phyloP scores from a whole-genome alignment of 2,113 vertebrate species.

The Aegithalos caudatus region DNA sequence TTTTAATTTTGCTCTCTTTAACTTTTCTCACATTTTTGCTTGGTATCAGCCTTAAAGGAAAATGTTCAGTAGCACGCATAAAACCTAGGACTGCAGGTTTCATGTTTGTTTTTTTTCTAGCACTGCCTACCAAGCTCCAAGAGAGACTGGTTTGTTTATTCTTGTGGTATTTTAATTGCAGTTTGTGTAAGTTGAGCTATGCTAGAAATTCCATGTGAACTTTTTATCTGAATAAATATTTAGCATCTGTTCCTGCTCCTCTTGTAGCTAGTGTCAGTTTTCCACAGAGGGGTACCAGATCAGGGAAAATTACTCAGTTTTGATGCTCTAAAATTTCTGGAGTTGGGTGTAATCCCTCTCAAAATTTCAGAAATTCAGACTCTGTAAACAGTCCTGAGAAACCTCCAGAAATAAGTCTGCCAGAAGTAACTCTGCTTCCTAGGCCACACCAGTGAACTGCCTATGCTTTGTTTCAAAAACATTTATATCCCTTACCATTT shows the following conservation, averaged over 20 bases:
- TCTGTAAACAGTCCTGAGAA: not conserved
- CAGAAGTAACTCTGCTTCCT: not conserved
- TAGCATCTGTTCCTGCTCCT: conserved; percentile 5
- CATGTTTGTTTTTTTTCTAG: conserved; percentile 40
- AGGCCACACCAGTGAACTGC: not conserved
- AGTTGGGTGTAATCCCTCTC: not conserved
- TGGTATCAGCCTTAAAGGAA: not conserved
- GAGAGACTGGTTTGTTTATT: conserved; percentile 41
- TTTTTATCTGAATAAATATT: conserved; percentile 53
- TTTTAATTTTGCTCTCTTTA: not conserved
- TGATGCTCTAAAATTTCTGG: not conserved
- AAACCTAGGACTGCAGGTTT: not conserved
- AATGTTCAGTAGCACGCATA: not conserved
- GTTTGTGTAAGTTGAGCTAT: conserved; percentile 44
- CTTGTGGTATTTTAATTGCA: conserved; percentile 59
- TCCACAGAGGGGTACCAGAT: not conserved
- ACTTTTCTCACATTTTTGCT: not conserved
- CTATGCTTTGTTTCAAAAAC: not conserved
- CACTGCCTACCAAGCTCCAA: not conserved
- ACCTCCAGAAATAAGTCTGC: not conserved
- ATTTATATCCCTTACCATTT: not conserved
- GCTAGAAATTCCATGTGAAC: conserved; percentile 40
- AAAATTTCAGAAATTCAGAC: not conserved
- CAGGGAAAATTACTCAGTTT: not conserved
- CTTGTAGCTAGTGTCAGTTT: not conserved